These are phyloP conservation scores for Nesometra sesokonis DNA, from an alignment of 35 echinoderm and acorn worm species.

Conservation along the genomic window DNA sequence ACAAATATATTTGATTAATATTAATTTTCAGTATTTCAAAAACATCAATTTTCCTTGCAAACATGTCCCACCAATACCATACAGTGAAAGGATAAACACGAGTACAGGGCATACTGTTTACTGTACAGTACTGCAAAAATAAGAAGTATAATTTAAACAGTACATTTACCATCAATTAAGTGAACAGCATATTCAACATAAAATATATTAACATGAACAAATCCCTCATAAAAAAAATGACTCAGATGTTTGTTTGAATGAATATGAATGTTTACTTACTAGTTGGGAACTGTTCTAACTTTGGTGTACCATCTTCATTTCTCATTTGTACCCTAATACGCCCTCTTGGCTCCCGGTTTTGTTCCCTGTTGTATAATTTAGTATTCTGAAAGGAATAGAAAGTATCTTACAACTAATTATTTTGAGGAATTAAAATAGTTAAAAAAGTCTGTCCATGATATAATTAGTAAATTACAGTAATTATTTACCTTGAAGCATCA, in stretches of 20 bases:
- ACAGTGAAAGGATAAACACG: no score
- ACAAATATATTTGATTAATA: no score
- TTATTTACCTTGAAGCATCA: no score
- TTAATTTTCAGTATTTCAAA: no score
- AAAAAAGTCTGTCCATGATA: no score
- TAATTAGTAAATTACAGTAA: no score
- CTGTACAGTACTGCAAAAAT: no score
- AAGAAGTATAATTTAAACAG: neutral
- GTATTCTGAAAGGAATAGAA: neutral
- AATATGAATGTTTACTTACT: slow-evolving; percentile 54
- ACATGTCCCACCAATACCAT: no score
- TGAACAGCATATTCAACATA: neutral
- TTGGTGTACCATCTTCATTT: slow-evolving; percentile 64
- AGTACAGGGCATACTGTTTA: no score
- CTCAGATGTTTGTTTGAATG: neutral
- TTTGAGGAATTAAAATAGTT: no score
- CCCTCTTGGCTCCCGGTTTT: slow-evolving; percentile 79
- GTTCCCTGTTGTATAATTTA: slow-evolving; percentile 89
- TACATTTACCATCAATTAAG: neutral
- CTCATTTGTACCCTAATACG: slow-evolving; percentile 74
- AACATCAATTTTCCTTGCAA: no score
- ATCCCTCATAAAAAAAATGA: neutral
- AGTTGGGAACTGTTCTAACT: slow-evolving; percentile 39
- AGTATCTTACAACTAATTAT: no score
- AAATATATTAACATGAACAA: neutral